Conservation (phyloP, 2,797 vertebrate species). For the Pseudochirops corinnae region DNA sequence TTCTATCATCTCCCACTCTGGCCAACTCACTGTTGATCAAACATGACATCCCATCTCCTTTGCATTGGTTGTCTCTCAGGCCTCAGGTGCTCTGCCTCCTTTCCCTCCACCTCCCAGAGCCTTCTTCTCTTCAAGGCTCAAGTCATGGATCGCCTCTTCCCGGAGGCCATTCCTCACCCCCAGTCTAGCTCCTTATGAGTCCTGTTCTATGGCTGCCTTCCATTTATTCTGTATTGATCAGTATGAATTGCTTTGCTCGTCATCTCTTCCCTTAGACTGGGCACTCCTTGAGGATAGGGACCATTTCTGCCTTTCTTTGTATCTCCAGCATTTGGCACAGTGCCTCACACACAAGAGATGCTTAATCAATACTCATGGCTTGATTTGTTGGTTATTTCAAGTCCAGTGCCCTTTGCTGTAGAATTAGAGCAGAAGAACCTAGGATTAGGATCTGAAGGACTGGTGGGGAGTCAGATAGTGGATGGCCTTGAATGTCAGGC, state of each 20-base stretch:
- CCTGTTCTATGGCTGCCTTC: not conserved
- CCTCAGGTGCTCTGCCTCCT: not conserved
- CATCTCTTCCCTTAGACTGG: not conserved
- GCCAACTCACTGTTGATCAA: not conserved
- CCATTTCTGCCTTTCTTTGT: not conserved
- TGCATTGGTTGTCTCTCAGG: not conserved
- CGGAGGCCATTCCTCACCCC: not conserved
- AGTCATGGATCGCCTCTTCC: not conserved
- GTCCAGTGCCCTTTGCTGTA: not conserved
- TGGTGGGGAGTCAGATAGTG: not conserved
- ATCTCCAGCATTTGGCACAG: not conserved
- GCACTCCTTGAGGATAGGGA: not conserved
- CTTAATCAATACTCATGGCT: not conserved
- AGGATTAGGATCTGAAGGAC: not conserved
- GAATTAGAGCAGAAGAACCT: not conserved
- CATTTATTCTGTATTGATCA: not conserved
- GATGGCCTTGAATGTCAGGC: not conserved
- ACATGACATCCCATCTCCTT: not conserved
- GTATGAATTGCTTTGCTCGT: not conserved
- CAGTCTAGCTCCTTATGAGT: not conserved
- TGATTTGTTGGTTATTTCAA: not conserved
- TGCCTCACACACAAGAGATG: not conserved
- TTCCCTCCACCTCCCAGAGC: conserved; percentile 13
- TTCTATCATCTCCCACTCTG: not conserved
- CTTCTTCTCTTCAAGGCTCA: not conserved